These are phyloP conservation scores for Drosophila atripex DNA, from an alignment of 2,888 invertebrate genomes.

Conservation along the genomic window DNA sequence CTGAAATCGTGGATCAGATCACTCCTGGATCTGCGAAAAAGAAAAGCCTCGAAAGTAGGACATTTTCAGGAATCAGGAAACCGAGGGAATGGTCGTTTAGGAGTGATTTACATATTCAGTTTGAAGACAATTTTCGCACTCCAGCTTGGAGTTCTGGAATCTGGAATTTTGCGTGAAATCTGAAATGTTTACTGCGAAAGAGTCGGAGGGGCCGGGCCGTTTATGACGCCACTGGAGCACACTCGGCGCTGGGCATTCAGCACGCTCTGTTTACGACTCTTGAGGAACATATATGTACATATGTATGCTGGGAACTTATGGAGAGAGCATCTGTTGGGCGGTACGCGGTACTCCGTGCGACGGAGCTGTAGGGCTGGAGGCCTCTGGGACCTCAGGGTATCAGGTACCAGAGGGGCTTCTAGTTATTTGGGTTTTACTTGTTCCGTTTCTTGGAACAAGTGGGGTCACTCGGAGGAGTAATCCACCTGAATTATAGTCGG, in stretches of 20 bases:
- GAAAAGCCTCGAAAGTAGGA: too few species aligned
- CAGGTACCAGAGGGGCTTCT: not conserved
- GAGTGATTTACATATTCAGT: constrained; percentile 18
- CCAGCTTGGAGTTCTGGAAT: constrained; percentile 6
- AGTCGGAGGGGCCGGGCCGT: constrained; percentile 5
- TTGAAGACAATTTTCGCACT: not conserved
- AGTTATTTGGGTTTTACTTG: too few species aligned
- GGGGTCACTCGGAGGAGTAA: too few species aligned
- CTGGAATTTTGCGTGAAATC: constrained; percentile 9
- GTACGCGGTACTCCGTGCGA: not conserved
- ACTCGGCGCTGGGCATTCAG: constrained; percentile 1
- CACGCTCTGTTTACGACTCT: constrained; percentile 36
- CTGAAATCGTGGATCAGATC: too few species aligned
- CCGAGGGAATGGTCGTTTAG: not conserved
- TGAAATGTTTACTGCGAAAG: constrained; percentile 25
- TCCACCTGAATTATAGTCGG: too few species aligned
- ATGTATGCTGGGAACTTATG: not conserved
- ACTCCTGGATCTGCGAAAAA: too few species aligned
- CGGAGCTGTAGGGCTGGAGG: not conserved
- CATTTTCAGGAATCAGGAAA: too few species aligned
- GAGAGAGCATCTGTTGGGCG: constrained; percentile 11
- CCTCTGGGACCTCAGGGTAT: not conserved
- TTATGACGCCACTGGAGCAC: constrained; percentile 27
- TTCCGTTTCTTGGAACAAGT: too few species aligned
- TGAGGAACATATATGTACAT: constrained; percentile 29